Evolutionary conservation across 2,888 invertebrate species (phyloP), one percentile per base, ranked within the genome.

Genomic region (Autographa pulchrina): DNA sequence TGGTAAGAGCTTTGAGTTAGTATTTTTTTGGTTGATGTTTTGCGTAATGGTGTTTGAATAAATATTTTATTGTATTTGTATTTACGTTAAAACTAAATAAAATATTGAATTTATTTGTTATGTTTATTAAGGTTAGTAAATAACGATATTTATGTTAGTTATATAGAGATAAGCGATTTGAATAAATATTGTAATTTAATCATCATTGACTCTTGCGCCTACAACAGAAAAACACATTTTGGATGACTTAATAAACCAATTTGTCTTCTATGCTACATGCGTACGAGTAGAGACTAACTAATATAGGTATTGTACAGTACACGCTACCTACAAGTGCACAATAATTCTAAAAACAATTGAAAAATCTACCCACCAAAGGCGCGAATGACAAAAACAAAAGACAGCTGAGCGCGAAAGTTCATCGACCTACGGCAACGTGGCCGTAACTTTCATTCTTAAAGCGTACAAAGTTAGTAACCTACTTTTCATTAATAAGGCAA

Each of bases 401-500:
- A 93, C 95, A 94, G 95, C 94, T 93, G 94, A 83, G 77, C 70
- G 75, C 63, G 41, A 80, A 88, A 92, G 94, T 93, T 94, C 95
- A 88, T 92, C 90, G 95, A 95, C 96, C 96, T 95, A 94, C 91
- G 93, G 91, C 95, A 95, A 94, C 94, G 94, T 92, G 90, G 92
- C 89, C 90, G 95, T 94, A 95, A 95, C 96, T 96, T 96, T 95
- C 95, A 94, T 96, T 96, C 95, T 96, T 94, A 92, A 93, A 93
- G 92, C 91, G 93, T 92, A 93, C 92, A 91, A 94, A 95, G 95
- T 96, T 96, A 94, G 93, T 96, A 96, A 96, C 96, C 96, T 95
- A 96, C 96, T 96, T 96, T 96, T 96, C 96, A 96, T 96, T 96
- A 96, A 96, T 96, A 96, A 95, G 95, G 92, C 92, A 92, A 93